Evolutionary conservation across 2,888 invertebrate genomes (phyloP).

Genomic region (Cheiracanthium punctorium): DNA sequence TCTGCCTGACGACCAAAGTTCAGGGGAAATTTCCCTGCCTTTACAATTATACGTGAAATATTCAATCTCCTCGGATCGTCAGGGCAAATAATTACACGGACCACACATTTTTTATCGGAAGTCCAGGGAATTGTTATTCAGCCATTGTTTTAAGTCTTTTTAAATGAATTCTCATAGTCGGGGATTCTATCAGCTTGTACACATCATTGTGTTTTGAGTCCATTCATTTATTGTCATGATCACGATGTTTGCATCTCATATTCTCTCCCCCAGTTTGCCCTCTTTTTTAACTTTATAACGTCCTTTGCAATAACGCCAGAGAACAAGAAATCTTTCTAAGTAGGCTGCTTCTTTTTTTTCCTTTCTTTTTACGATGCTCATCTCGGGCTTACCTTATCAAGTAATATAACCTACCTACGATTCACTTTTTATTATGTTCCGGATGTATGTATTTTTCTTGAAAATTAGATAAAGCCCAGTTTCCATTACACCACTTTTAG

Average conservation of each 20-base stretch:
- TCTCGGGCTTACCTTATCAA: background rate
- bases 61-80: background rate
- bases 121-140: background rate
- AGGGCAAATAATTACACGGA: slow-evolving; percentile 4
- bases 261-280: background rate
- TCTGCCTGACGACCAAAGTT: background rate
- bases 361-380: background rate
- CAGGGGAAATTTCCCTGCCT: background rate
- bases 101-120: background rate
- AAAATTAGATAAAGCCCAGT: too few species aligned
- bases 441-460: too few species aligned
- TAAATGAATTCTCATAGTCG: background rate
- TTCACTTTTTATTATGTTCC: background rate
- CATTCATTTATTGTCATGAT: background rate
- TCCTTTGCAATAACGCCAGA: background rate
- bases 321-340: background rate
- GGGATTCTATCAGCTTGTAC: background rate
- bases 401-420: background rate
- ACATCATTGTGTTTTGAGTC: background rate
- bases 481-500: too few species aligned
- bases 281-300: background rate
- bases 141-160: background rate
- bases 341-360: too few species aligned
- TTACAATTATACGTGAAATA: background rate
- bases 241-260: slow-evolving; percentile 8